Percentiles rank a stretch among this genome's conserved stretches.
Conservation (phyloP, 2,113 vertebrate species). For the Calidris pugnax region DNA sequence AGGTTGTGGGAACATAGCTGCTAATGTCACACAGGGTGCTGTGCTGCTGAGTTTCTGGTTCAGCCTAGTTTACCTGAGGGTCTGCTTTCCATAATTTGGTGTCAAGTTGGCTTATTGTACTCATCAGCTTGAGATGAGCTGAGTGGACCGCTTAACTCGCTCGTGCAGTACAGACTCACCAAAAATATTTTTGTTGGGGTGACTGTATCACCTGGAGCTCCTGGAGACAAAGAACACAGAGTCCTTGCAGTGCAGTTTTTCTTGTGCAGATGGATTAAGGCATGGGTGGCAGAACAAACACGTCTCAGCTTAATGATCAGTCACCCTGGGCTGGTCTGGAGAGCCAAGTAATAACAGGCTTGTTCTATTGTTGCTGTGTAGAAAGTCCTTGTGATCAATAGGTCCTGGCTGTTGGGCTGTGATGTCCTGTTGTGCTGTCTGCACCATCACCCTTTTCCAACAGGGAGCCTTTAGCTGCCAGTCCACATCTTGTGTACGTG, state of each 20-base stretch:
- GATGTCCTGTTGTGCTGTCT: background rate
- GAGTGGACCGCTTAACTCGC: background rate
- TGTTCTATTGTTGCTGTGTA: background rate
- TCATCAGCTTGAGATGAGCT: background rate
- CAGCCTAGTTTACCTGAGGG: background rate
- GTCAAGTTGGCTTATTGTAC: background rate
- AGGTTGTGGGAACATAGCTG: background rate
- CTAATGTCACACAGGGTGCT: accelerated
- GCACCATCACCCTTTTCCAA: background rate
- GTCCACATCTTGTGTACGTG: background rate
- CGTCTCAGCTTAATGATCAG: background rate
- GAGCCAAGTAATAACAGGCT: background rate
- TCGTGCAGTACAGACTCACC: background rate
- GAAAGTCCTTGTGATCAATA: background rate
- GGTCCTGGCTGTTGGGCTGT: background rate
- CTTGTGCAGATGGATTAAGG: background rate
- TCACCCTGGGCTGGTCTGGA: background rate
- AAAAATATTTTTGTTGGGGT: background rate
- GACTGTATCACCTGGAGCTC: constrained; percentile 6
- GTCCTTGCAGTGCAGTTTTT: constrained; percentile 2
- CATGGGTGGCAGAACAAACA: background rate
- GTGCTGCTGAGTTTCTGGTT: background rate
- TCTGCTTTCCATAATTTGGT: background rate
- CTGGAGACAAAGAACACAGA: background rate
- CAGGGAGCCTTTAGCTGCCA: background rate